phyloP scores from a whole-genome alignment of 2,797 vertebrate genomes.

The Erithacus rubecula region DNA sequence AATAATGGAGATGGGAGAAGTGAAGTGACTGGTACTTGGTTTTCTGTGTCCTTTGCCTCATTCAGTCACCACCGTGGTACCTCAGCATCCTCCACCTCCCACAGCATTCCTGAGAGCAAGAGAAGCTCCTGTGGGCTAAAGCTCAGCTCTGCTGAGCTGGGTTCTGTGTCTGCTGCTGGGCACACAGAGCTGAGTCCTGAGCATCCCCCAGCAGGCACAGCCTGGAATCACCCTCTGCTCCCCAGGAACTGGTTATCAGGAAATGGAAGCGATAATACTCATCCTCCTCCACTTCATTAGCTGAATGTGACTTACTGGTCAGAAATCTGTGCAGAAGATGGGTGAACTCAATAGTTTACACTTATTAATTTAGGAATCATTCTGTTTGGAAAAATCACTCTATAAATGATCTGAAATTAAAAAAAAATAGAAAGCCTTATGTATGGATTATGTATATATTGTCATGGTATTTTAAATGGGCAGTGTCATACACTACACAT shows the following conservation, averaged over 20 bases:
- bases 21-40: neutral
- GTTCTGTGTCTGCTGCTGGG: neutral
- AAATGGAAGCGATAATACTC: neutral
- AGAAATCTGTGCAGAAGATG: neutral
- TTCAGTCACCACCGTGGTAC: neutral
- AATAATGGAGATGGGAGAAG: neutral
- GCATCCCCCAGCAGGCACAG: neutral
- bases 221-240: neutral
- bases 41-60: neutral
- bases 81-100: neutral
- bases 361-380: neutral
- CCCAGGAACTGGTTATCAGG: neutral
- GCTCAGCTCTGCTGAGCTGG: neutral
- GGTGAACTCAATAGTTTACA: neutral
- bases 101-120: neutral
- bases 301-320: neutral
- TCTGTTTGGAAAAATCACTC: neutral
- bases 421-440: neutral
- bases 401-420: neutral
- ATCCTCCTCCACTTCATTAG: neutral
- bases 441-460: neutral
- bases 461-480: neutral
- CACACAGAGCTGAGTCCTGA: neutral
- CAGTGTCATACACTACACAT: neutral
- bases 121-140: neutral